Evolutionary conservation across 2,113 vertebrate species (phyloP).

Genomic region (Boulengeromyrus knoepffleri): DNA sequence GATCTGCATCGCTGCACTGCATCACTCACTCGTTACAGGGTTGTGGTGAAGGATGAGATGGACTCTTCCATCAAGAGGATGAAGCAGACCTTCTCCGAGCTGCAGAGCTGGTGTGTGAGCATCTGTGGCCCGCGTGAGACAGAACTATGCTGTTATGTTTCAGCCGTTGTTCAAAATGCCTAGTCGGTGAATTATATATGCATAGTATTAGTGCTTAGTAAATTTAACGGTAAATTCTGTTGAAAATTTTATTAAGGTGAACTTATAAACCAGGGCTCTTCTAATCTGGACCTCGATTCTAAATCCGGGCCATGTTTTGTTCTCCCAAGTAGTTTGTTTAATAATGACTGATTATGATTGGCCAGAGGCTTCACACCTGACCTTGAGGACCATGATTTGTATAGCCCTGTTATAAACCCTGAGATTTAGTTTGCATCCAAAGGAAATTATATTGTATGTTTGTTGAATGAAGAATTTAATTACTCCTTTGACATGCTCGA

Average conservation of each 20-base stretch:
- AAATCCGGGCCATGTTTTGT: no score
- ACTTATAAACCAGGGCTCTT: neutral
- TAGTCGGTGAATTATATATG: neutral
- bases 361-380: no score
- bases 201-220: neutral
- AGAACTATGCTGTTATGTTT: neutral
- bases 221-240: neutral
- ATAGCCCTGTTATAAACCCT: neutral
- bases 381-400: no score
- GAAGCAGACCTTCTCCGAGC: constrained; percentile 86
- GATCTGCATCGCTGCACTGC: constrained; percentile 89
- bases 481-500: neutral
- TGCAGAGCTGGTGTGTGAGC: constrained; percentile 85
- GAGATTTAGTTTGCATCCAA: neutral
- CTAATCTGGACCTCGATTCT: no score
- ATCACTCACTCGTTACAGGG: constrained; percentile 83
- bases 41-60: constrained; percentile 91
- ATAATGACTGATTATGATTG: no score
- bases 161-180: neutral
- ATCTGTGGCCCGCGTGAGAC: neutral
- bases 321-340: no score
- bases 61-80: constrained; percentile 88
- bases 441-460: neutral
- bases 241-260: neutral
- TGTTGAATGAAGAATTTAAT: neutral